Conservation (phyloP, 2,888 invertebrate species). For the Nymphalis c-album region DNA sequence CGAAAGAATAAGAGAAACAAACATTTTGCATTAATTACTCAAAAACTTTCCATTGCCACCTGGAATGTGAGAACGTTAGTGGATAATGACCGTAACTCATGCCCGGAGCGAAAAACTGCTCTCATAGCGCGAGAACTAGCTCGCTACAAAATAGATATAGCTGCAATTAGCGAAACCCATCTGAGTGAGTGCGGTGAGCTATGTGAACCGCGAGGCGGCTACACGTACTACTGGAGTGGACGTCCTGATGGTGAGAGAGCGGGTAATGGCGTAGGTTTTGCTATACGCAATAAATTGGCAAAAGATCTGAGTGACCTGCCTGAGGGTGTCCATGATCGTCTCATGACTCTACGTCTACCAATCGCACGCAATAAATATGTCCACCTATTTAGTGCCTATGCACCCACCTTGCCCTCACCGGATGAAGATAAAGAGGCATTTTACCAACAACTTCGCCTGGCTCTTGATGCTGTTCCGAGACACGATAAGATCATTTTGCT, state of each 20-base stretch:
- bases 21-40: neutral
- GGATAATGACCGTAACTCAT: constrained; percentile 8
- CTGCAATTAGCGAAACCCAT: constrained; percentile 30
- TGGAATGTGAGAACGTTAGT: constrained; percentile 13
- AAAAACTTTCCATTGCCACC: neutral
- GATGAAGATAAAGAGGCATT: constrained; percentile 16
- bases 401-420: constrained; percentile 26
- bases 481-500: neutral
- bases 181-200: constrained; percentile 17
- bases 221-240: no score
- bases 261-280: constrained; percentile 3
- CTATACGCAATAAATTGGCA: no score
- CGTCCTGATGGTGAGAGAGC: no score
- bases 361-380: constrained; percentile 23
- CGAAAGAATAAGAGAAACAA: neutral
- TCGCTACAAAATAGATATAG: constrained; percentile 23
- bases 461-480: constrained; percentile 1
- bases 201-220: constrained; percentile 17
- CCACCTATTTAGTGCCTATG: constrained; percentile 29
- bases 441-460: constrained; percentile 4
- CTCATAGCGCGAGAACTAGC: constrained; percentile 11
- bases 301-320: constrained; percentile 28
- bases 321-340: constrained; percentile 32
- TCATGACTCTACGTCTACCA: constrained; percentile 27
- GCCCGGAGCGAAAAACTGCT: constrained; percentile 18